Conservation (phyloP, 2,113 vertebrate genomes). For the Petromus typicus region DNA sequence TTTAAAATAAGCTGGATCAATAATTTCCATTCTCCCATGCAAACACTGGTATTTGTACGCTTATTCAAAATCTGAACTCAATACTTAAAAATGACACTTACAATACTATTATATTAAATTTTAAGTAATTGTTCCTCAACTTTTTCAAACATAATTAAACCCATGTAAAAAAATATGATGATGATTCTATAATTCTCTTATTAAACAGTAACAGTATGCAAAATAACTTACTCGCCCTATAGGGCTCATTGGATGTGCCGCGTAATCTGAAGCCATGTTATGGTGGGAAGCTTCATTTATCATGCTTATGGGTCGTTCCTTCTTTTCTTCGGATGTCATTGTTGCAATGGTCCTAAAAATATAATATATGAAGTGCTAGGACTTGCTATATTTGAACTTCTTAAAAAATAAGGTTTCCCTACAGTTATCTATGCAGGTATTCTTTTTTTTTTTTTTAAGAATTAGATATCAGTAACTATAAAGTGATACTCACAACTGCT, state of each 20-base stretch:
- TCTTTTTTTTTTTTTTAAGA: no score
- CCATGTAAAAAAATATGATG: constrained; percentile 40
- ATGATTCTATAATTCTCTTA: constrained; percentile 7
- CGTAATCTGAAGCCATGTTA: constrained; percentile 91
- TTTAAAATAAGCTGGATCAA: constrained; percentile 3
- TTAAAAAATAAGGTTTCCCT: constrained; percentile 58
- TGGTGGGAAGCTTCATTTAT: constrained; percentile 95
- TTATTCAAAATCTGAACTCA: constrained; percentile 5
- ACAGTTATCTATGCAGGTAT: neutral
- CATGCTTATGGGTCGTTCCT: constrained; percentile 93
- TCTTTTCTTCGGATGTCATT: constrained; percentile 94
- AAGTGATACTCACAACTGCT: neutral
- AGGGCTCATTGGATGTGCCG: constrained; percentile 91
- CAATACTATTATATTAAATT: constrained; percentile 54
- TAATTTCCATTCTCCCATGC: neutral
- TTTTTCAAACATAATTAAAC: neutral
- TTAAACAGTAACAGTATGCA: neutral
- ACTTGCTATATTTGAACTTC: constrained; percentile 50
- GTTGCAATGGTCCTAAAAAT: constrained; percentile 91
- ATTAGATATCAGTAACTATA: neutral
- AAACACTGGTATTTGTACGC: neutral
- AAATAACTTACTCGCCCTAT: constrained; percentile 91
- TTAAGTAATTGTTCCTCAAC: neutral
- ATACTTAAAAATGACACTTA: constrained; percentile 34
- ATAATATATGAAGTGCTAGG: constrained; percentile 76